Evolutionary conservation across 2,888 invertebrate species (phyloP).

Genomic region (Ptilodon capucinus): DNA sequence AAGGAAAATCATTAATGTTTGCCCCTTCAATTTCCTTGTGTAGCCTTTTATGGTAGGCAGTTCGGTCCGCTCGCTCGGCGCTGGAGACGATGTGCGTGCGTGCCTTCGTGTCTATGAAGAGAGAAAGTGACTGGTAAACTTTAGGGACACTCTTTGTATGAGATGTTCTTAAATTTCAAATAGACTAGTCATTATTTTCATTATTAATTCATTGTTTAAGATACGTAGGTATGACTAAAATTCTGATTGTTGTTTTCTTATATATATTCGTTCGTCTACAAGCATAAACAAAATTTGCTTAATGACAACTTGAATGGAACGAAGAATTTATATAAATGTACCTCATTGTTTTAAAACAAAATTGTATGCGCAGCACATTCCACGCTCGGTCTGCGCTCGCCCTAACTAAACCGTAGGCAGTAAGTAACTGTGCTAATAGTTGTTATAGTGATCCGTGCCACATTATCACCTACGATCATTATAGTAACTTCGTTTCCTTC

Average conservation of each 20-base stretch:
- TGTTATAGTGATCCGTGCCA: neutral
- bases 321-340: no score
- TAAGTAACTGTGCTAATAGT: neutral
- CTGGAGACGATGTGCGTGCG: neutral
- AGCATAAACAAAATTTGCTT: no score
- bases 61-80: conserved; percentile 30
- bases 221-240: no score
- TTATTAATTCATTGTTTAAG: no score
- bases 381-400: no score
- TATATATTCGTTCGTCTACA: no score
- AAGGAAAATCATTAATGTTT: conserved; percentile 77
- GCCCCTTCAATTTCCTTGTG: conserved; percentile 54
- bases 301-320: no score
- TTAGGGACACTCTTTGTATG: neutral
- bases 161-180: neutral
- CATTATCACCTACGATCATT: conserved; percentile 1
- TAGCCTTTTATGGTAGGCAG: conserved; percentile 55
- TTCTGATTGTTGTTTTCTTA: no score
- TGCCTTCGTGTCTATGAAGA: neutral
- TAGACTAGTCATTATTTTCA: no score
- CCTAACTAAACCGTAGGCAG: neutral
- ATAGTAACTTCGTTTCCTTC: neutral
- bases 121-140: conserved; percentile 1
- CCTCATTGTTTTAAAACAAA: no score
- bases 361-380: no score